phyloP scores from a whole-genome alignment of 2,797 vertebrate genomes.

The Synanceia verrucosa region DNA sequence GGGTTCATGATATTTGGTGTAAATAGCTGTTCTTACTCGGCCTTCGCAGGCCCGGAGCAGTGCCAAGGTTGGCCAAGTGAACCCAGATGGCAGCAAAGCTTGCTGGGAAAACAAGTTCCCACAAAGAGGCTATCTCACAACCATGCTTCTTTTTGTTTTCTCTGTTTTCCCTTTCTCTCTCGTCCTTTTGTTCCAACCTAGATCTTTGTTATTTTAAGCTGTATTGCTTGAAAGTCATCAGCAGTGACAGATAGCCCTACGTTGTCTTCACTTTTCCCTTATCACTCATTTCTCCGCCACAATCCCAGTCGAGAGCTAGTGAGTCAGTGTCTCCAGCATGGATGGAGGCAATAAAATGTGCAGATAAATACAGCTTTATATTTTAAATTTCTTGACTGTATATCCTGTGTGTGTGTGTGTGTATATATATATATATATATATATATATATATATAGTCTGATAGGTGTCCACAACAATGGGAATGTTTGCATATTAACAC shows the following conservation, averaged over 20 bases:
- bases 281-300: conserved; percentile 39
- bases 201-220: conserved; percentile 34
- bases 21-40: conserved; percentile 63
- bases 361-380: conserved; percentile 30
- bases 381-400: conserved; percentile 14
- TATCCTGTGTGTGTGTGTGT: conserved; percentile 7
- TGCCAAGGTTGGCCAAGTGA: conserved; percentile 71
- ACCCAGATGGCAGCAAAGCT: conserved; percentile 74
- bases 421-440: too few relatives aligned
- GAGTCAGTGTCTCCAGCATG: conserved; percentile 57
- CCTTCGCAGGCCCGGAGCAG: conserved; percentile 50
- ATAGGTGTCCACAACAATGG: background rate
- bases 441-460: conserved; percentile 17
- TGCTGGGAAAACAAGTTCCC: conserved; percentile 57
- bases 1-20: conserved; percentile 62
- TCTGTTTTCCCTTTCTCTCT: background rate
- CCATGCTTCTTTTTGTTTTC: conserved; percentile 15
- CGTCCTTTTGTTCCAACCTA: conserved; percentile 4
- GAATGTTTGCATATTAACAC: too few relatives aligned
- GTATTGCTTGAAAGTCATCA: conserved; percentile 30
- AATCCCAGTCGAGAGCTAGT: conserved; percentile 30
- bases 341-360: conserved; percentile 32
- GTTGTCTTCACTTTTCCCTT: conserved; percentile 40
- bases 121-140: conserved; percentile 25
- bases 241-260: conserved; percentile 9